Conservation (phyloP, 2,888 invertebrate species). For the Phaonia tiefii region DNA sequence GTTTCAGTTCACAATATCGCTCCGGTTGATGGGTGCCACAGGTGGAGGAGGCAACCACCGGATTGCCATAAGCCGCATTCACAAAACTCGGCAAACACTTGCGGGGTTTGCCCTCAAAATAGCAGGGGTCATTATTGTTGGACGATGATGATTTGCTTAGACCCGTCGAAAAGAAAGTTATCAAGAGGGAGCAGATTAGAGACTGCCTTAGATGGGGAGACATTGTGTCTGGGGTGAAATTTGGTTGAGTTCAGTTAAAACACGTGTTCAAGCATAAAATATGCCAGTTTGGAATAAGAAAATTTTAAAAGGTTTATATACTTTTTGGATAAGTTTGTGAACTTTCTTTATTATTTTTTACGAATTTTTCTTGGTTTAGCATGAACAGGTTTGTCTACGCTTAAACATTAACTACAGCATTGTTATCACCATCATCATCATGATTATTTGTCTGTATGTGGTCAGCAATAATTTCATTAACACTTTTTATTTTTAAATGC, state of each 20-base stretch:
- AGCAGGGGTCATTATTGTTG: slow-evolving; percentile 91
- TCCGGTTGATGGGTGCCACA: slow-evolving; percentile 92
- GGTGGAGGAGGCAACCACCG: slow-evolving; percentile 93
- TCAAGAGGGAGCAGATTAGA: slow-evolving; percentile 22
- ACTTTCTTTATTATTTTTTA: background rate
- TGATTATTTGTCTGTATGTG: background rate
- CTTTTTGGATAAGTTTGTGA: background rate
- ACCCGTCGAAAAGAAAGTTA: background rate
- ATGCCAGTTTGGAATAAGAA: too few relatives aligned
- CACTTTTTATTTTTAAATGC: background rate
- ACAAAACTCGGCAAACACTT: slow-evolving; percentile 99
- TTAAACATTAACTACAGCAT: background rate
- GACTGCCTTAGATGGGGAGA: background rate
- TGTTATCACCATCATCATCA: background rate
- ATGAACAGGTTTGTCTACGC: background rate
- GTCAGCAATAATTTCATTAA: background rate
- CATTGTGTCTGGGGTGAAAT: slow-evolving; percentile 13
- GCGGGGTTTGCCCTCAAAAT: slow-evolving; percentile 92
- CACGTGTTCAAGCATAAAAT: too few relatives aligned
- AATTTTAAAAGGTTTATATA: too few relatives aligned
- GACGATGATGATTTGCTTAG: slow-evolving; percentile 79
- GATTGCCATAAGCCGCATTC: slow-evolving; percentile 97
- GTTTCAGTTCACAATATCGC: slow-evolving; percentile 86
- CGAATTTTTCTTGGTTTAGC: background rate
- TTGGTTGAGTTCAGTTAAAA: too few relatives aligned